Percentiles rank a stretch among this genome's conserved stretches.
phyloP scores from a whole-genome alignment of 2,113 vertebrate species.

The Pterocles orientalis region DNA sequence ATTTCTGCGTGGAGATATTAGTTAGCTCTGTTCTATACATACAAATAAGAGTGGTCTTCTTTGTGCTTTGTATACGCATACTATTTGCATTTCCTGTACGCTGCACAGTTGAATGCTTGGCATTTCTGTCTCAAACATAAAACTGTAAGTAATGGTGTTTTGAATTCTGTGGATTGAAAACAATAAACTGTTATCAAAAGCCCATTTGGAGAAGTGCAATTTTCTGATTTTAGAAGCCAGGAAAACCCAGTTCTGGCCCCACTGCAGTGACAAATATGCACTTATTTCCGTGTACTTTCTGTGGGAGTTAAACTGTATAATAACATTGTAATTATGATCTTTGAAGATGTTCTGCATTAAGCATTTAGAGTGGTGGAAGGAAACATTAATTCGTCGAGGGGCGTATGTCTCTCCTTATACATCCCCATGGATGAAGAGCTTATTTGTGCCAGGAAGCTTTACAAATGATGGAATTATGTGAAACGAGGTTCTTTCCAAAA shows the following conservation, averaged over 20 bases:
- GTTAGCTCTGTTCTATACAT: not conserved
- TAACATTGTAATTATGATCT: slow-evolving; percentile 31
- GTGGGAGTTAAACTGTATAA: slow-evolving; percentile 38
- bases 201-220: slow-evolving; percentile 28
- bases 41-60: not conserved
- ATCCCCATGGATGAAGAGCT: not conserved
- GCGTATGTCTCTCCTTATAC: not conserved
- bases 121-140: slow-evolving; percentile 24
- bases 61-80: not conserved
- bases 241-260: slow-evolving; percentile 18
- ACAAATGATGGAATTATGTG: slow-evolving; percentile 7
- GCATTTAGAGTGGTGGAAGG: slow-evolving; percentile 34
- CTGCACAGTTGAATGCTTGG: slow-evolving; percentile 1
- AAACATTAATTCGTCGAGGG: slow-evolving; percentile 28
- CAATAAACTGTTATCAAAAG: slow-evolving; percentile 48
- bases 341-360: slow-evolving; percentile 58
- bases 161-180: slow-evolving; percentile 42
- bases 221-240: slow-evolving; percentile 59
- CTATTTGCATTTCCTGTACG: slow-evolving; percentile 25
- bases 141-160: slow-evolving; percentile 38
- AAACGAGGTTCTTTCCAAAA: slow-evolving; percentile 14
- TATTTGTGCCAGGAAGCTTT: slow-evolving; percentile 49
- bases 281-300: slow-evolving; percentile 8
- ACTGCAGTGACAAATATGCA: not conserved
- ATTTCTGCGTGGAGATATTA: not conserved